Base-by-base conservation (phyloP, 64 coral and sea anemone species). In the Stichodactyla mertensii region DNA sequence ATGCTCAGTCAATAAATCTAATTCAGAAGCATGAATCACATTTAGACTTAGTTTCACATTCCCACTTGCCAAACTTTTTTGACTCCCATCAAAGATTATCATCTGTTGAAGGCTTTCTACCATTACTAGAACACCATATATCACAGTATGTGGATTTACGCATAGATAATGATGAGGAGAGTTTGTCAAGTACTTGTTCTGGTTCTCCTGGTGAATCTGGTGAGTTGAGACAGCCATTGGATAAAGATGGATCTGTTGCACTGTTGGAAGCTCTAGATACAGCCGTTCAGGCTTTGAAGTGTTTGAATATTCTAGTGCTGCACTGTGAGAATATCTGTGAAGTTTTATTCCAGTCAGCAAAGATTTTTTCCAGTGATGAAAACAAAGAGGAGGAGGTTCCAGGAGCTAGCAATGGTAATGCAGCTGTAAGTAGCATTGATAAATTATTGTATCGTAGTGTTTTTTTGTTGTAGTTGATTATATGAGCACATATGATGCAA, bases 111-210 rank as follows among this genome's bases (percentile, higher is more conserved):
- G 82, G 86, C 20, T 83, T 91, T 66, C 61, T 91, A 54, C 85
- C 84, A 55, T 81, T 87, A 61, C 61, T 91, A 10, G 89, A 91
- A 66, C 36, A 57, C 52, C 77, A 87, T 20, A 91, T 91, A 85
- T 54, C 60, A 4, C 16, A 57, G 54, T 91, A 91, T 83, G 24
- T 55, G 0, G 85, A 91, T 11, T 58, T 55, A 20, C 85, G 85
- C n/a, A 22, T 80, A 82, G 90, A 87, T 10, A 82, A n/a, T 55
- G 64, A 51, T 74, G 90, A 90, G 69, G 83, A 91, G 13, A 91
- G 82, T 57, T 55, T 87, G 26, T 16, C 64, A 19, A 81, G 85
- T 15, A 87, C 79, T 8, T 74, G 85, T 71, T 71, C 80, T 31
- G 64, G 90, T 52, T n/a, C 12, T 28, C 80, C 77, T 74, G 60